Base-by-base conservation (phyloP, 2,888 invertebrate genomes). In the Tineola bisselliella region DNA sequence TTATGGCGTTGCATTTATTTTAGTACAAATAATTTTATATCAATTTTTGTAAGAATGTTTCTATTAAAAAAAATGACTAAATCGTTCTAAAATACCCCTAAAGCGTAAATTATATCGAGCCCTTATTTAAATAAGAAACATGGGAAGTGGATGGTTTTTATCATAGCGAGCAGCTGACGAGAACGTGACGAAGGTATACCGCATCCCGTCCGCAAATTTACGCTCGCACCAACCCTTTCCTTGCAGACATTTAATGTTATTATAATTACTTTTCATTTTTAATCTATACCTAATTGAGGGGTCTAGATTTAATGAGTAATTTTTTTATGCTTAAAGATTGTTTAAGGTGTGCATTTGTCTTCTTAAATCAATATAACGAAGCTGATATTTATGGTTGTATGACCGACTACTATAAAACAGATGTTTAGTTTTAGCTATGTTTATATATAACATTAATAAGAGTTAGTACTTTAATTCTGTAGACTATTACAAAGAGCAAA, bases 181-280 rank as follows among this genome's bases (percentile, higher is more conserved):
- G 64, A 63, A 66, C 63, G 68, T 75, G 75, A 75, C 71, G 74
- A 70, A 72, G 75, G 76, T 73, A 66, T 63, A 61, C 76, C 69
- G 69, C 69, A 67, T 65, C 64, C 66, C 62, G 62, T 62, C 67
- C 73, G 67, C 71, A 72, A 67, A 69, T 72, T 58, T 44, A 44
- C 59, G 58, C 59, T 44, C 43, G 12, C 19, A 54, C 17, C 18
- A 44, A 48, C 66, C 31, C 48, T 33, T 58, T 19, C 56, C 56
- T 19, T 19, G 33, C 58, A 58, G 33, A 58, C 58, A 58, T 58
- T 33, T 72, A 67, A 73, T 69, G 70, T 69, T 69, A 70, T 69
- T 70, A 72, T 70, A 70, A 73, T 69, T 69, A 61, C 33, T 58
- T 58, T 25, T 58, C 13, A 58, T 58, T 58, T 58, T 58, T 58